phyloP scores from a whole-genome alignment of 2,888 invertebrate genomes.

The Phortica magna region DNA sequence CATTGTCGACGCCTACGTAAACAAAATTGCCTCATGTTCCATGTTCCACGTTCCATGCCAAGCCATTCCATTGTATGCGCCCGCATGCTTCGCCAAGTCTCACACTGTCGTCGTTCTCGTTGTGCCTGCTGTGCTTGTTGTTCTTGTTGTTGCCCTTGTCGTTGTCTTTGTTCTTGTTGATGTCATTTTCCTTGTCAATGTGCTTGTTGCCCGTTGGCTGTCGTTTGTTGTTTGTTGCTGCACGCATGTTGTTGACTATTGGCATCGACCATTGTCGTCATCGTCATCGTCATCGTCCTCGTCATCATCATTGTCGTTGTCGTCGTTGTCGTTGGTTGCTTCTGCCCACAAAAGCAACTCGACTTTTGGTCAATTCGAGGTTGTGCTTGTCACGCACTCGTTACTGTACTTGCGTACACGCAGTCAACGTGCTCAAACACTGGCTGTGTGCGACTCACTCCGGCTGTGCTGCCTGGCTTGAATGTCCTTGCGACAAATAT shows the following conservation, averaged over 20 bases:
- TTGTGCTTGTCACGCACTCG: conserved; percentile 70
- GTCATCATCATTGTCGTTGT: too few relatives aligned
- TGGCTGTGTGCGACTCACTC: conserved; percentile 21
- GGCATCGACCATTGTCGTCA: too few relatives aligned
- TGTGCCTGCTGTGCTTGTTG: conserved; percentile 29
- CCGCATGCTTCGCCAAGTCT: conserved; percentile 53
- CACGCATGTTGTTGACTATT: conserved; percentile 10
- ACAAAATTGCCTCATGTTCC: background rate
- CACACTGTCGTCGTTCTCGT: conserved; percentile 3
- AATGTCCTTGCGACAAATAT: conserved; percentile 13
- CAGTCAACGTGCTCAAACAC: too few relatives aligned
- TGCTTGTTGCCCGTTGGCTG: background rate
- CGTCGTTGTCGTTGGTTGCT: conserved; percentile 16
- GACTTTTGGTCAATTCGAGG: conserved; percentile 76
- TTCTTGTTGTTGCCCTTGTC: conserved; percentile 23
- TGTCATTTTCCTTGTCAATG: background rate
- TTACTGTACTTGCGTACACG: conserved; percentile 8
- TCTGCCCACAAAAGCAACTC: conserved; percentile 60
- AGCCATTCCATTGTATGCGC: conserved; percentile 40
- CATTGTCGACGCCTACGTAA: conserved; percentile 31
- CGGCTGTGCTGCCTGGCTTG: conserved; percentile 7
- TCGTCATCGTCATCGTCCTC: too few relatives aligned
- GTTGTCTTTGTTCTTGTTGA: conserved; percentile 38
- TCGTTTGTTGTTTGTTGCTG: conserved; percentile 10
- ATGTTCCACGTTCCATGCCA: background rate